A percentile compares a stretch with the other conserved stretches of the same genome.
These are phyloP conservation scores for Leptinotarsa lineolata DNA, from an alignment of 1,140 invertebrate genomes.

Conservation along the genomic window DNA sequence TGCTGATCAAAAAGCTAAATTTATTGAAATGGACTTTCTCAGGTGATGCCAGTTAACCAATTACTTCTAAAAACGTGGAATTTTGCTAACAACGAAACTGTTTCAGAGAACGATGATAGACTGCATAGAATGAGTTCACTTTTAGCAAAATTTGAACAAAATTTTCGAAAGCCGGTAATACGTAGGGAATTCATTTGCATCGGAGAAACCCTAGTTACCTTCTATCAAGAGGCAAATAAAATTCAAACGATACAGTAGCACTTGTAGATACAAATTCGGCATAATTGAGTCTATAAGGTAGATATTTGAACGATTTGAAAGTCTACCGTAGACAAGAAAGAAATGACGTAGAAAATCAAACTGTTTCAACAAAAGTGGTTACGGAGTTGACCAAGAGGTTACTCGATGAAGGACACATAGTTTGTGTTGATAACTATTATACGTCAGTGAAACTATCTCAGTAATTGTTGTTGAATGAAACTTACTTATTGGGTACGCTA, in stretches of 20 bases:
- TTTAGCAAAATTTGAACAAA: slow-evolving; percentile 29
- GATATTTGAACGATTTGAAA: not conserved
- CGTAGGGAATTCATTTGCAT: slow-evolving; percentile 18
- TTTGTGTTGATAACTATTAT: slow-evolving; percentile 57
- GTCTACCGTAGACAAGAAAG: slow-evolving; percentile 17
- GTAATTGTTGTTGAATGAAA: slow-evolving; percentile 50
- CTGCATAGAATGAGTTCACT: slow-evolving; percentile 41
- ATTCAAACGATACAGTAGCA: slow-evolving; percentile 56
- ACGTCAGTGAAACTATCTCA: slow-evolving; percentile 51
- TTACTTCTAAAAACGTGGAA: slow-evolving; percentile 38
- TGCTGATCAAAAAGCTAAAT: slow-evolving; percentile 33
- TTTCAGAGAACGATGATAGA: slow-evolving; percentile 33
- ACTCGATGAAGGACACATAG: slow-evolving; percentile 49
- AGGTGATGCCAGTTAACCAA: slow-evolving; percentile 41
- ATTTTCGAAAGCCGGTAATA: slow-evolving; percentile 21
- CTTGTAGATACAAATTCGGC: not conserved
- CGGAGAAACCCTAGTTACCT: slow-evolving; percentile 46
- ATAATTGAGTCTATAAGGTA: not conserved
- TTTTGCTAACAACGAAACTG: slow-evolving; percentile 41
- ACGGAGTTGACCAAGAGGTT: slow-evolving; percentile 43
- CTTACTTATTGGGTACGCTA: slow-evolving; percentile 51
- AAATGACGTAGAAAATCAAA: slow-evolving; percentile 53
- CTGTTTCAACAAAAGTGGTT: slow-evolving; percentile 46
- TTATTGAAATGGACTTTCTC: slow-evolving; percentile 30
- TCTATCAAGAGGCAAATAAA: slow-evolving; percentile 52